Conservation (phyloP, 53 echinoderm and acorn worm genomes). For the Zoroaster sp. region DNA sequence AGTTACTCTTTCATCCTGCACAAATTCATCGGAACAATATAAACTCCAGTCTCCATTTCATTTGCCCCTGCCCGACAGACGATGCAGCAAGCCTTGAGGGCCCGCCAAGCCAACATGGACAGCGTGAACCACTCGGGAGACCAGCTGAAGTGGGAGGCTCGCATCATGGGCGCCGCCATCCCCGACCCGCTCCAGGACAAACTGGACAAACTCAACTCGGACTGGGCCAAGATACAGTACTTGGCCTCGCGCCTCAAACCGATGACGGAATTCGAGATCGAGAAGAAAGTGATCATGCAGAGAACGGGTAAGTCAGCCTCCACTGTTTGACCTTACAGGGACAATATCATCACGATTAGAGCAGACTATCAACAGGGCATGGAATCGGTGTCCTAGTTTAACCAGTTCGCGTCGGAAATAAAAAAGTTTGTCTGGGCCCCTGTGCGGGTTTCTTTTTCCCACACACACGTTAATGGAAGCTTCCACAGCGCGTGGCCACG, state of each 20-base stretch:
- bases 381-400: no score
- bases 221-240: constrained; percentile 85
- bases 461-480: no score
- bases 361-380: no score
- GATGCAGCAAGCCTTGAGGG: constrained; percentile 83
- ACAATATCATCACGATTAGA: no score
- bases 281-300: constrained; percentile 75
- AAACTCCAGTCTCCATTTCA: no score
- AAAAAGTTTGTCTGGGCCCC: no score
- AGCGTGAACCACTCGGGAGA: constrained; percentile 74
- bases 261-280: constrained; percentile 72
- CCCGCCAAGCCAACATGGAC: constrained; percentile 92
- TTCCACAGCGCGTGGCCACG: no score
- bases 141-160: constrained; percentile 78
- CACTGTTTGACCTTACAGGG: not conserved
- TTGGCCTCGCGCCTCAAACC: constrained; percentile 78
- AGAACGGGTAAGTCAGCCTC: constrained; percentile 62
- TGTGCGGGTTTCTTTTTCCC: no score
- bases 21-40: no score
- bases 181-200: constrained; percentile 75
- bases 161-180: constrained; percentile 60
- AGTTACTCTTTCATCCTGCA: no score
- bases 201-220: constrained; percentile 82
- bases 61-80: no score
- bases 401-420: no score